These are phyloP conservation scores for Cochlearius cochlearius DNA, from an alignment of 2,113 vertebrate species.

Conservation along the genomic window DNA sequence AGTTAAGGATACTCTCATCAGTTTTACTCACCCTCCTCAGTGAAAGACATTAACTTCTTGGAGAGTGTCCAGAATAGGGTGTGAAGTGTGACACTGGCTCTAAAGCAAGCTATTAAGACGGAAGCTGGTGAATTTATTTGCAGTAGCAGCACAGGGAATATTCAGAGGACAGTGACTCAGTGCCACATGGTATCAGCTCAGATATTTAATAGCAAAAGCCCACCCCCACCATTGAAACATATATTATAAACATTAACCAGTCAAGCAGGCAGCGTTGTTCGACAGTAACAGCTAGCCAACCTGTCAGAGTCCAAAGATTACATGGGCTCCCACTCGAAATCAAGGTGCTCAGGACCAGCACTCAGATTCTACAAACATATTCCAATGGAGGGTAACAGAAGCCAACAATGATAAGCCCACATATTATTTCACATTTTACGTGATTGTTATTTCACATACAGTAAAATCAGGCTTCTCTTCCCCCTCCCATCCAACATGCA, in stretches of 20 bases:
- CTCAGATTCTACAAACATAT: background rate
- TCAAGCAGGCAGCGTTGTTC: background rate
- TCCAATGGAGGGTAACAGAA: background rate
- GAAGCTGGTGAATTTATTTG: conserved; percentile 5
- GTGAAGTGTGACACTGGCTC: background rate
- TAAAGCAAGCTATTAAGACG: background rate
- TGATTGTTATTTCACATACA: background rate
- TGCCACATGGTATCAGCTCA: background rate
- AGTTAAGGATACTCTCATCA: conserved; percentile 48
- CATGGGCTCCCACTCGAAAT: background rate
- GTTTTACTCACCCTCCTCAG: conserved; percentile 40
- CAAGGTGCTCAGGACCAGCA: background rate
- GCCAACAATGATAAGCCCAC: background rate
- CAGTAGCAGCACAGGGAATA: background rate
- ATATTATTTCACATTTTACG: background rate
- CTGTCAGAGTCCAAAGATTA: background rate
- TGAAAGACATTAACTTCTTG: conserved; percentile 29
- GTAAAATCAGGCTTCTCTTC: background rate
- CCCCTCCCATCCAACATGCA: background rate
- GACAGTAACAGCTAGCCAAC: background rate
- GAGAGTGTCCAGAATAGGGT: background rate
- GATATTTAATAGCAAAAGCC: background rate
- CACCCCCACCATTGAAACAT: background rate
- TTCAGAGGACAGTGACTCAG: background rate
- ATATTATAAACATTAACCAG: background rate